Base-by-base conservation (phyloP, 2,888 invertebrate genomes). In the Incurvaria masculella region DNA sequence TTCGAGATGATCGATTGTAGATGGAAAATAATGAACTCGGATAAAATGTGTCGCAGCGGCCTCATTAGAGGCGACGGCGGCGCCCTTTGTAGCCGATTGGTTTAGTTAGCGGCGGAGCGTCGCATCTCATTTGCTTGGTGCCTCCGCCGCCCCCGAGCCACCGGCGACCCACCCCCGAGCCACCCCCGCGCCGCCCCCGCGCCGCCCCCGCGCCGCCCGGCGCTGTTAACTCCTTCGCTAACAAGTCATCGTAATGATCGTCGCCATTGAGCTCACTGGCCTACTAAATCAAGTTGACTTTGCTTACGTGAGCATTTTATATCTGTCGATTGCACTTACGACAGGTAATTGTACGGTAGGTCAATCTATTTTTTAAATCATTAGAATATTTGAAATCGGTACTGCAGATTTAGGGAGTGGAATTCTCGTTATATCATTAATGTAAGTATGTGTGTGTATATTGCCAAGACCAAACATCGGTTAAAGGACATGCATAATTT, bases 91-190 rank as follows among this genome's bases (percentile, higher is more conserved):
- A 63, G 67, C 59, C 76, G 78, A 78, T 78, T 76, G 78, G 78
- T 76, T 78, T 78, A 78, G 78, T 78, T 78, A 78, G 75, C 72
- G 75, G 70, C 63, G 41, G 72, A 73, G 70, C 73, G 72, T 70
- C 68, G 75, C 69, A 74, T 75, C 76, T 78, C 78, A 76, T 78
- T 75, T 78, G 72, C 74, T 71, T 66, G 70, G 69, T 68, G 64
- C 60, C 18, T 41, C 55, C 40, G n/a, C 5, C 18, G 10, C 10
- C 23, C 23, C 23, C 6, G 6, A 5, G 6, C 54, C 33, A 19
- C 54, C 49, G 53, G 64, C 62, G 59, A 2, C 14, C 11, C 38
- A 59, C 54, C 56, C 60, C 53, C 55, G 54, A 52, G 57, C 57
- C 59, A 55, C 41, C 41, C 41, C 21, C 41, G 19, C 39, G 4